These are phyloP conservation scores for Pterocles burchelli DNA, from an alignment of 2,113 vertebrate species.

Conservation along the genomic window DNA sequence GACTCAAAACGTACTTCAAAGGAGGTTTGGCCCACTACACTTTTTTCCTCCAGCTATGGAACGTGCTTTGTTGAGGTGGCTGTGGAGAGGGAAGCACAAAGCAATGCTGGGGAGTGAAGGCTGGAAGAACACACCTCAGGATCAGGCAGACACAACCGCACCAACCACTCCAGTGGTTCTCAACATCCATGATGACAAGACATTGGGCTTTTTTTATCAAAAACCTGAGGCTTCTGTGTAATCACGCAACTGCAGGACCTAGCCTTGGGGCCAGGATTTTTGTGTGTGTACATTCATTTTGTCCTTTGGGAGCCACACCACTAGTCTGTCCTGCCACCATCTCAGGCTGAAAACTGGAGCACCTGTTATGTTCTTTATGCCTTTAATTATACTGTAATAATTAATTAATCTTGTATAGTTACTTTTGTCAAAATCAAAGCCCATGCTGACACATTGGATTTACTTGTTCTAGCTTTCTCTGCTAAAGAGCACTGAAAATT, in stretches of 20 bases:
- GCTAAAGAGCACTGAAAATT: background rate
- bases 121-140: background rate
- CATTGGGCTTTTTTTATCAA: background rate
- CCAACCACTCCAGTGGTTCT: background rate
- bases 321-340: background rate
- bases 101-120: background rate
- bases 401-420: too few species aligned
- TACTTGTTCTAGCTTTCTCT: background rate
- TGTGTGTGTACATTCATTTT: background rate
- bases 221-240: background rate
- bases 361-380: too few species aligned
- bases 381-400: too few species aligned
- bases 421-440: background rate
- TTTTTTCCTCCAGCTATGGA: background rate
- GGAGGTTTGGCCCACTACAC: background rate
- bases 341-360: background rate
- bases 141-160: background rate
- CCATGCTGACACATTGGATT: background rate
- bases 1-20: background rate
- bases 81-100: background rate
- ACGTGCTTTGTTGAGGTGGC: fast-evolving
- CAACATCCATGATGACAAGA: background rate
- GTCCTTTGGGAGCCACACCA: background rate
- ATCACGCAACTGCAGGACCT: background rate
- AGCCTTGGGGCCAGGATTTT: background rate